Conservation (phyloP, 2,888 invertebrate species). For the Netelia melanura region DNA sequence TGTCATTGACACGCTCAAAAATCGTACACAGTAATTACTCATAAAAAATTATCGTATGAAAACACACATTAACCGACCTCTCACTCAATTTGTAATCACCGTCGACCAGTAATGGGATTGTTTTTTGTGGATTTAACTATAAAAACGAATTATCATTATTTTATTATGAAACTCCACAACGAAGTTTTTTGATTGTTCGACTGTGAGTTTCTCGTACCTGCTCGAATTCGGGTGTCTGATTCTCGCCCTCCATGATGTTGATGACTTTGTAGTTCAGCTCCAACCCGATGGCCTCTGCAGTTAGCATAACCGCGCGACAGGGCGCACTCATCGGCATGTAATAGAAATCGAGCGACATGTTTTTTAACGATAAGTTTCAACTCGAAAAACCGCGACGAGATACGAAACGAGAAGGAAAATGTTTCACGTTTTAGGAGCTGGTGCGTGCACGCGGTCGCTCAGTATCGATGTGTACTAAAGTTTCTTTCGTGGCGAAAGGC, state of each 20-base stretch:
- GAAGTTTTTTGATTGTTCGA: not conserved
- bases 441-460: constrained; percentile 28
- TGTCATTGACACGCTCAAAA: not conserved
- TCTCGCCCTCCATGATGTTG: constrained; percentile 81
- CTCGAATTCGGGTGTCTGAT: constrained; percentile 82
- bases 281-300: constrained; percentile 83
- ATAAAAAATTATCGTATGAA: not conserved
- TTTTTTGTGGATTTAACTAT: constrained; percentile 77
- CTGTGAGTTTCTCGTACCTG: constrained; percentile 75
- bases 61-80: constrained; percentile 75
- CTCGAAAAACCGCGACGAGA: not conserved
- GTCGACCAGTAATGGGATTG: constrained; percentile 80
- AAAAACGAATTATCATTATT: not conserved
- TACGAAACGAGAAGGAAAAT: not conserved
- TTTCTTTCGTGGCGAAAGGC: constrained; percentile 44
- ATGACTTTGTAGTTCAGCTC: constrained; percentile 81
- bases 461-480: constrained; percentile 46
- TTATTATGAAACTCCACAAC: not conserved
- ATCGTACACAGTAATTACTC: not conserved
- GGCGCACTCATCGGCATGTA: constrained; percentile 79
- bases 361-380: constrained; percentile 4
- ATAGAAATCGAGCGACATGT: constrained; percentile 80
- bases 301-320: constrained; percentile 82
- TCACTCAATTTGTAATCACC: constrained; percentile 80
- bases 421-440: not conserved